Evolutionary conservation across 2,113 vertebrate species (phyloP).

Genomic region (Hippocampus guttulatus): DNA sequence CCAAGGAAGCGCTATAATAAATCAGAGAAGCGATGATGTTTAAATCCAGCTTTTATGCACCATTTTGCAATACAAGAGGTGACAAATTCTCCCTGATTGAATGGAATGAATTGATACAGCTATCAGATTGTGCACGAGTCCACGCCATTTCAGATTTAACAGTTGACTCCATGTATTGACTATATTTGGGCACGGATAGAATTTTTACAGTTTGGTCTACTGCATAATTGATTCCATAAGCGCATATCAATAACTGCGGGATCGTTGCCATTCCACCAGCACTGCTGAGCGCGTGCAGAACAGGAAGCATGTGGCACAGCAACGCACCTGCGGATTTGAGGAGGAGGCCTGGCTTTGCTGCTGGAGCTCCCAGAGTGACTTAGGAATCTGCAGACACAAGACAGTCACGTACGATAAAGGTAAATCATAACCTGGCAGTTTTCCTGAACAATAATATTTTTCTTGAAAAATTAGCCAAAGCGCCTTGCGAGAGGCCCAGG

Average conservation of each 20-base stretch:
- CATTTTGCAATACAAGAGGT: too few species aligned
- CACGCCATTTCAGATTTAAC: too few species aligned
- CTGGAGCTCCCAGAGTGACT: constrained; percentile 82
- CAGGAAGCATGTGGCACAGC: background rate
- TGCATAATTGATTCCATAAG: background rate
- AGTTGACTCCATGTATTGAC: background rate
- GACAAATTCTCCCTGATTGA: too few species aligned
- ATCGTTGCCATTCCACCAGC: background rate
- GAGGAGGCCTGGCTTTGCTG: constrained; percentile 77
- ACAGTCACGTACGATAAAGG: background rate
- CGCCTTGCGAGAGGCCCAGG: too few species aligned
- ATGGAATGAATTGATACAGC: too few species aligned
- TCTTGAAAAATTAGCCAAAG: too few species aligned
- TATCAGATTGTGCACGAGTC: too few species aligned
- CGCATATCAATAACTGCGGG: background rate
- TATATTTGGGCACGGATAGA: background rate
- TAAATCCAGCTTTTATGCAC: too few species aligned
- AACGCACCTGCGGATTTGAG: constrained; percentile 82
- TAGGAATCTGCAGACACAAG: constrained; percentile 73
- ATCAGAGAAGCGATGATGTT: constrained; percentile 12
- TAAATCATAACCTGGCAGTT: background rate
- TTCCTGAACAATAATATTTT: background rate
- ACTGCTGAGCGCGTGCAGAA: background rate
- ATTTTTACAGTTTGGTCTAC: background rate
- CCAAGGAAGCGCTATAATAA: constrained; percentile 77